Conservation (phyloP, 2,888 invertebrate genomes). For the Aleiodes alternator region DNA sequence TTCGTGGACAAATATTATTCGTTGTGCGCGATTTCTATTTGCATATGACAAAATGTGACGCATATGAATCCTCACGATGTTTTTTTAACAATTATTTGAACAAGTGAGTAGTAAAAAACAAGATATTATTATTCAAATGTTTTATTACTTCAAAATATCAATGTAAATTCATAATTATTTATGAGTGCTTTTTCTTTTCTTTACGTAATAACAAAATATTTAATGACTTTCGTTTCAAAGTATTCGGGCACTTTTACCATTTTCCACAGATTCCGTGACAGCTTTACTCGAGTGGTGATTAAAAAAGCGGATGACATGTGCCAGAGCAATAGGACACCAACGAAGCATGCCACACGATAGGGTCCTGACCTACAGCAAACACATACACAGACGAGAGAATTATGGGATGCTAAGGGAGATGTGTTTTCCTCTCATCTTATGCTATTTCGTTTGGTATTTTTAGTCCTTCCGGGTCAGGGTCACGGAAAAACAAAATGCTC, state of each 20-base stretch:
- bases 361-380: constrained; percentile 49
- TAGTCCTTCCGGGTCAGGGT: constrained; percentile 58
- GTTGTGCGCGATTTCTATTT: constrained; percentile 22
- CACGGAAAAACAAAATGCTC: constrained; percentile 31
- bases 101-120: no score
- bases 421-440: constrained; percentile 45
- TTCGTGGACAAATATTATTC: constrained; percentile 41
- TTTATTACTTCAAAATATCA: no score
- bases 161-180: no score
- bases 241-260: background rate
- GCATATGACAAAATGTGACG: constrained; percentile 13
- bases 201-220: no score
- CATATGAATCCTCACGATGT: background rate
- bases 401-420: constrained; percentile 60
- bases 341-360: constrained; percentile 49
- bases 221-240: background rate
- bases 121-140: no score
- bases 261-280: constrained; percentile 40
- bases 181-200: no score
- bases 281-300: constrained; percentile 56
- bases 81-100: no score
- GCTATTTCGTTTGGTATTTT: constrained; percentile 56
- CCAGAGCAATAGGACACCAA: constrained; percentile 63
- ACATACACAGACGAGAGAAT: constrained; percentile 58
- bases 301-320: constrained; percentile 64